phyloP scores from a whole-genome alignment of 2,797 vertebrate genomes.

The Malacoctenus gilli region DNA sequence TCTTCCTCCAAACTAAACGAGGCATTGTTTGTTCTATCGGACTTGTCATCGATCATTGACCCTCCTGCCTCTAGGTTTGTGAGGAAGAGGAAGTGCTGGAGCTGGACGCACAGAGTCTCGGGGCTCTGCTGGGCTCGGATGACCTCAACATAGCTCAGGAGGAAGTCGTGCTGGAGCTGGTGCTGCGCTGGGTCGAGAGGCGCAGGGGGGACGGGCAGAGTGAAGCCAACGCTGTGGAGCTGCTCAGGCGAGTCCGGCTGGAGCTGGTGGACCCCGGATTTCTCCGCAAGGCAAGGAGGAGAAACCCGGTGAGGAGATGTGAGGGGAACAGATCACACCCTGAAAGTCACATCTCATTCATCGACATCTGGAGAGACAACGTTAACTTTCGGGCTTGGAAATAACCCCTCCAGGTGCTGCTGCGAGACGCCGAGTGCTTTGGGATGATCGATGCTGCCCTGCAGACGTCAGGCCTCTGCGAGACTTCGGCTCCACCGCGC shows the following conservation, averaged over 20 bases:
- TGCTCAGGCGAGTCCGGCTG: constrained; percentile 85
- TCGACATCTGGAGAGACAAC: neutral
- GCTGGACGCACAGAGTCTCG: constrained; percentile 83
- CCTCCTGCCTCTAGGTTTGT: constrained; percentile 74
- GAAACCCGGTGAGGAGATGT: constrained; percentile 79
- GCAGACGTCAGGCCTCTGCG: constrained; percentile 76
- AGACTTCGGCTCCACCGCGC: constrained; percentile 69
- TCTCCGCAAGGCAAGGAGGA: constrained; percentile 84
- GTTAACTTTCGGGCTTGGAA: neutral
- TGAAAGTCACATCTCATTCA: neutral
- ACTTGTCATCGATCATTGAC: too few relatives aligned
- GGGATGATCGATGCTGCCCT: constrained; percentile 85
- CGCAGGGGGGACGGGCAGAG: constrained; percentile 60
- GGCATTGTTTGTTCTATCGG: too few relatives aligned
- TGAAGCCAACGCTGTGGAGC: constrained; percentile 79
- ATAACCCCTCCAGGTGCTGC: constrained; percentile 56
- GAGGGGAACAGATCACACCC: neutral
- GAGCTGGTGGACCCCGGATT: constrained; percentile 87
- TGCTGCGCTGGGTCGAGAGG: constrained; percentile 87
- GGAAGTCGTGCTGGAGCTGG: constrained; percentile 87
- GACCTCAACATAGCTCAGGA: constrained; percentile 91
- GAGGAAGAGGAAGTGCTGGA: constrained; percentile 90
- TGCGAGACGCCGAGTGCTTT: constrained; percentile 81
- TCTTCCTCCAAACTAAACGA: too few relatives aligned
- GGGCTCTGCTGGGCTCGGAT: constrained; percentile 85